Percentiles rank a stretch among this genome's conserved stretches.
These are phyloP conservation scores for Dendrolimus pini DNA, from an alignment of 2,888 invertebrate species.

Conservation along the genomic window DNA sequence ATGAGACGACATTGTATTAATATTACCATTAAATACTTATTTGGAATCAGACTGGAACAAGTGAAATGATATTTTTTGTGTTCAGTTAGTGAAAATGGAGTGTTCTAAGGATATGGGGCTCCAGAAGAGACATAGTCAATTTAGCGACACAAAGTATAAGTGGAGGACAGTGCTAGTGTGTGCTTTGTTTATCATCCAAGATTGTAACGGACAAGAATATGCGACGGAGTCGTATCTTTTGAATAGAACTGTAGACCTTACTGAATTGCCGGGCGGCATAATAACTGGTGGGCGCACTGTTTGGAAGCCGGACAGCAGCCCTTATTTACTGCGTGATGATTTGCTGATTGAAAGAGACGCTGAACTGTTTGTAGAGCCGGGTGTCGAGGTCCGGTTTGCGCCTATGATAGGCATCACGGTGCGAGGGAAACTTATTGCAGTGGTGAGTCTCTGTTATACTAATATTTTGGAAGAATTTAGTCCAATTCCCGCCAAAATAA, in stretches of 20 bases:
- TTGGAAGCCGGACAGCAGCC: slow-evolving; percentile 79
- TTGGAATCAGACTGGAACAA: slow-evolving; percentile 31
- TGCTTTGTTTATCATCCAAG: slow-evolving; percentile 37
- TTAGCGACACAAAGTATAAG: slow-evolving; percentile 71
- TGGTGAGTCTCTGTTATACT: slow-evolving; percentile 80
- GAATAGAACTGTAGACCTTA: slow-evolving; percentile 58
- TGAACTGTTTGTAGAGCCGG: slow-evolving; percentile 91
- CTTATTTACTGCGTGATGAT: slow-evolving; percentile 87
- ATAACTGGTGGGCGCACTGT: slow-evolving; percentile 76
- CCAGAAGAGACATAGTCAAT: slow-evolving; percentile 70
- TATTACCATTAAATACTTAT: no score
- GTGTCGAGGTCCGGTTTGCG: slow-evolving; percentile 92
- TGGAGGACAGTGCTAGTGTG: slow-evolving; percentile 65
- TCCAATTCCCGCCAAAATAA: no score
- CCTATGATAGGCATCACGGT: slow-evolving; percentile 96
- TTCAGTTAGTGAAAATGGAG: slow-evolving; percentile 54
- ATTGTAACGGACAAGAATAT: slow-evolving; percentile 53
- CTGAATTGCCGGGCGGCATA: slow-evolving; percentile 80
- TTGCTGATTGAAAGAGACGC: slow-evolving; percentile 86
- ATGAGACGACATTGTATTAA: background rate
- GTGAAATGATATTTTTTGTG: slow-evolving; percentile 61
- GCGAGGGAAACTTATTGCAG: slow-evolving; percentile 90
- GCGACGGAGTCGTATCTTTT: slow-evolving; percentile 59
- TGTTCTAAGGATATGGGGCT: slow-evolving; percentile 64
- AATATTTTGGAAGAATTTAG: no score